These are phyloP conservation scores for Lithophane semibrunnea DNA, from an alignment of 2,888 invertebrate species.

Conservation along the genomic window DNA sequence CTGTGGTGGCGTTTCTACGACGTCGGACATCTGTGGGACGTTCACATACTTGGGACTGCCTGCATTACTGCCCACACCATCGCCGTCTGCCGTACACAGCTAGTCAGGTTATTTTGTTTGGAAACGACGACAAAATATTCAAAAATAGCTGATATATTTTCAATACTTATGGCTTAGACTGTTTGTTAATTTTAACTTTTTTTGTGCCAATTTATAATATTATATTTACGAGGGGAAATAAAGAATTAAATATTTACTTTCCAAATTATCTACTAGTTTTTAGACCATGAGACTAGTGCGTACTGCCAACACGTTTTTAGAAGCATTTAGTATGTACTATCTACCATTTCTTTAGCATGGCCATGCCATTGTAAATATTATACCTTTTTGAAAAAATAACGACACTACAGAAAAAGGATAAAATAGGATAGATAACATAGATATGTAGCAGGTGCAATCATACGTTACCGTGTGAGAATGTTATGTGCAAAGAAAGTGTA, in stretches of 20 bases:
- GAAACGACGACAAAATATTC: not conserved
- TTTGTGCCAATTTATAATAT: conserved; percentile 9
- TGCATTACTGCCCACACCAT: conserved; percentile 81
- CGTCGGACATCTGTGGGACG: conserved; percentile 82
- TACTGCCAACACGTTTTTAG: not conserved
- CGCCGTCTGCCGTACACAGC: conserved; percentile 79
- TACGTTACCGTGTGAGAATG: conserved; percentile 55
- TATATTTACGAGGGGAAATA: not conserved
- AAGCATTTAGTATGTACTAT: conserved; percentile 11
- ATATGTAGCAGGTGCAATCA: conserved; percentile 52
- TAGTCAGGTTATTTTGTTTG: conserved; percentile 42
- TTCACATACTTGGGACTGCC: conserved; percentile 85
- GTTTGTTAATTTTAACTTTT: conserved; percentile 5
- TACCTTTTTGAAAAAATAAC: conserved; percentile 16
- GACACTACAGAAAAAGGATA: conserved; percentile 6
- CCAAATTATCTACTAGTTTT: not conserved
- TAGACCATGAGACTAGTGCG: not conserved
- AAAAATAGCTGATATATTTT: conserved; percentile 5
- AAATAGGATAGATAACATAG: conserved; percentile 31
- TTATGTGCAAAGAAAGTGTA: conserved; percentile 45
- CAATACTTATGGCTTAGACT: conserved; percentile 12
- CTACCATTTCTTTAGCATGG: not conserved
- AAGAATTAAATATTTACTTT: not conserved
- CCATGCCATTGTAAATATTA: conserved; percentile 12
- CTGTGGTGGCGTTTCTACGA: conserved; percentile 80